Conservation (phyloP, 1,140 invertebrate genomes). For the Popillia japonica region DNA sequence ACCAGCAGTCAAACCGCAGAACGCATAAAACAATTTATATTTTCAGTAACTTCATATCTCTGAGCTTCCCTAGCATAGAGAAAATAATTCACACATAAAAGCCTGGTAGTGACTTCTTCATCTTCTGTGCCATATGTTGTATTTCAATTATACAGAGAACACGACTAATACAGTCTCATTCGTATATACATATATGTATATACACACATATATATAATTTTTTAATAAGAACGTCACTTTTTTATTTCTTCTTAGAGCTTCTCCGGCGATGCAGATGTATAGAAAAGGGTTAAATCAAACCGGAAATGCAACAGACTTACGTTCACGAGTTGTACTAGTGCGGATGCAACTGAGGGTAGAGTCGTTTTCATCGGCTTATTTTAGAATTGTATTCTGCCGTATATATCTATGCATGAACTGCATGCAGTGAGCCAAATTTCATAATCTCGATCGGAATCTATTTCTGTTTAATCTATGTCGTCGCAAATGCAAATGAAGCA, state of each 20-base stretch:
- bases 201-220: not conserved
- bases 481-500: too few relatives aligned
- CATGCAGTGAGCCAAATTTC: too few relatives aligned
- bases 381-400: not conserved
- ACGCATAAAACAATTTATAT: slow-evolving; percentile 6
- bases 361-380: not conserved
- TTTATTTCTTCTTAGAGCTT: not conserved
- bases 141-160: not conserved
- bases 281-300: slow-evolving; percentile 11
- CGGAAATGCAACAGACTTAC: not conserved
- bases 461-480: too few relatives aligned
- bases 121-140: not conserved
- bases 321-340: not conserved
- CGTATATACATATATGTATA: not conserved
- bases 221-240: not conserved
- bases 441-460: too few relatives aligned
- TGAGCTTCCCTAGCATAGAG: not conserved
- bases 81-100: slow-evolving; percentile 12
- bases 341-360: too few relatives aligned
- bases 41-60: not conserved
- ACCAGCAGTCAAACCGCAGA: not conserved
- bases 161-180: not conserved
- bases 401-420: too few relatives aligned
- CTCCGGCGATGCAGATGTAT: not conserved
- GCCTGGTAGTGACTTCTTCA: too few relatives aligned